Percentiles rank a stretch among this genome's conserved stretches.
phyloP scores from a whole-genome alignment of 2,888 invertebrate species.

The Macrosoma leucophasiata region DNA sequence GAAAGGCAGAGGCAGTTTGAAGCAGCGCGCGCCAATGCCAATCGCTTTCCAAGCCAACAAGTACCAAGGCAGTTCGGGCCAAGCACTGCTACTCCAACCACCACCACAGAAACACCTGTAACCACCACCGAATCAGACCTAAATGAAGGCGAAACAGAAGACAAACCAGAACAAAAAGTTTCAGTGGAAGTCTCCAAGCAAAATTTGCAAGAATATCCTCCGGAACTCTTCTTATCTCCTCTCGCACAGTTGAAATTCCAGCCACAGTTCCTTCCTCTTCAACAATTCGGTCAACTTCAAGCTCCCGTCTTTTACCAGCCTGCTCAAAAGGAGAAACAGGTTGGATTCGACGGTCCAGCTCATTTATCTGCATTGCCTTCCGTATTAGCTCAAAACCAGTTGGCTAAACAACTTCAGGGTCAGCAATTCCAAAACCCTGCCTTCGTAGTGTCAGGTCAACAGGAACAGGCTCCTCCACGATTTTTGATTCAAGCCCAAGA shows the following conservation, averaged over 20 bases:
- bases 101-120: constrained; percentile 34
- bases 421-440: constrained; percentile 36
- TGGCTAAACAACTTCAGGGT: constrained; percentile 32
- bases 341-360: constrained; percentile 49
- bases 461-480: constrained; percentile 28
- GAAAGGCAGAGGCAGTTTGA: constrained; percentile 53
- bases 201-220: constrained; percentile 58
- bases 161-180: constrained; percentile 39
- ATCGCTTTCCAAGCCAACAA: constrained; percentile 37
- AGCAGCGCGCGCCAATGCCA: constrained; percentile 32
- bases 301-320: constrained; percentile 45
- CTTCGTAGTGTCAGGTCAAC: constrained; percentile 31
- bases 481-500: constrained; percentile 25
- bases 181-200: constrained; percentile 60
- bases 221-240: constrained; percentile 55
- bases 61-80: constrained; percentile 46
- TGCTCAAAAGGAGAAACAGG: constrained; percentile 29
- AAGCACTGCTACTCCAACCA: constrained; percentile 35
- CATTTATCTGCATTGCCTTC: constrained; percentile 60
- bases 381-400: constrained; percentile 50
- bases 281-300: constrained; percentile 42
- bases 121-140: constrained; percentile 45
- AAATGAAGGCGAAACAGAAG: constrained; percentile 48
- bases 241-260: constrained; percentile 54
- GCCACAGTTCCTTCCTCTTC: constrained; percentile 47